A percentile compares a stretch with the other conserved stretches of the same genome.
Conservation (phyloP, 1,140 invertebrate genomes). For the Psilanteris sp. region DNA sequence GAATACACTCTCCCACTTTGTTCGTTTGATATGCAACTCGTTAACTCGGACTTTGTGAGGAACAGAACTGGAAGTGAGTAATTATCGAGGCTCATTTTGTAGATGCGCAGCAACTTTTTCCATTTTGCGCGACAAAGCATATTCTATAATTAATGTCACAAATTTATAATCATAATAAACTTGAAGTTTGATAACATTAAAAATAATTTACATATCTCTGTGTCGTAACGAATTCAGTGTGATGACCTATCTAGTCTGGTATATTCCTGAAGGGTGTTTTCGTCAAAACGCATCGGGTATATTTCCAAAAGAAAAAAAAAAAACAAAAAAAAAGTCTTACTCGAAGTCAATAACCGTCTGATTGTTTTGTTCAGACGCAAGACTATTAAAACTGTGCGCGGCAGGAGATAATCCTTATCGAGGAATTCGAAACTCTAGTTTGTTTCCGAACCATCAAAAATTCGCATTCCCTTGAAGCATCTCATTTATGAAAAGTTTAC, state of each 20-base stretch:
- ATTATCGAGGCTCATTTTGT: conserved; percentile 67
- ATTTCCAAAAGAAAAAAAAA: too few relatives aligned
- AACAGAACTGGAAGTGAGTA: conserved; percentile 67
- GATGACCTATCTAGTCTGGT: conserved; percentile 34
- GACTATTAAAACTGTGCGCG: too few relatives aligned
- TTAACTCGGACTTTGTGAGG: conserved; percentile 67
- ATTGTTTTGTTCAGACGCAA: too few relatives aligned
- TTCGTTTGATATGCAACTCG: conserved; percentile 65
- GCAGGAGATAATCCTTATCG: too few relatives aligned
- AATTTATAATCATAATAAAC: conserved; percentile 64
- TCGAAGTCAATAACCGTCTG: too few relatives aligned
- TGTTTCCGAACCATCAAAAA: too few relatives aligned
- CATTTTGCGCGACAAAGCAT: conserved; percentile 64
- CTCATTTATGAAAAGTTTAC: too few relatives aligned
- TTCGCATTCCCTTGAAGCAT: too few relatives aligned
- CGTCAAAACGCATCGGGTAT: conserved; percentile 1
- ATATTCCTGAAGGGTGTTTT: conserved; percentile 19
- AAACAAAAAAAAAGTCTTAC: too few relatives aligned
- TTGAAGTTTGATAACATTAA: conserved; percentile 62
- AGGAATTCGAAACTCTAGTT: too few relatives aligned
- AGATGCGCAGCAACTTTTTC: conserved; percentile 65
- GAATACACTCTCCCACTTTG: conserved; percentile 69
- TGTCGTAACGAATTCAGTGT: conserved; percentile 28
- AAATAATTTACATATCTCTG: conserved; percentile 56
- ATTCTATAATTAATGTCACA: conserved; percentile 62